These are phyloP conservation scores for Malaclemys terrapin DNA, from an alignment of 2,113 vertebrate genomes.

Conservation along the genomic window DNA sequence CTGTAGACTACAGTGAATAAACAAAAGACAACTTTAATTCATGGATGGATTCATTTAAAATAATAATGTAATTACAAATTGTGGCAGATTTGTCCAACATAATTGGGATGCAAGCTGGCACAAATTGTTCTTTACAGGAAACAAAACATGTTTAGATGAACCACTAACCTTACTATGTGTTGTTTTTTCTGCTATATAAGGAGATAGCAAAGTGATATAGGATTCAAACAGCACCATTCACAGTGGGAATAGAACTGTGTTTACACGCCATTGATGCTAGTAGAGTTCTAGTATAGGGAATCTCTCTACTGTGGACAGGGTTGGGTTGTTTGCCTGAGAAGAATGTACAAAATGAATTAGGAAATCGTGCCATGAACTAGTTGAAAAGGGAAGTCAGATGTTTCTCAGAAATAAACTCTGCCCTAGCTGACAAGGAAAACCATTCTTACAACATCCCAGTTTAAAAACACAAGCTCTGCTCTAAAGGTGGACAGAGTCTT, in stretches of 20 bases:
- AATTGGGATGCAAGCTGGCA: constrained; percentile 76
- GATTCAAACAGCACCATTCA: background rate
- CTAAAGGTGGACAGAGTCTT: accelerated
- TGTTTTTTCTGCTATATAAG: background rate
- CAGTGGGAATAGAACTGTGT: background rate
- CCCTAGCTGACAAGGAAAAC: background rate
- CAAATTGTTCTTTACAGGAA: constrained; percentile 69
- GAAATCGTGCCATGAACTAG: background rate
- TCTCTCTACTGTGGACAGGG: background rate
- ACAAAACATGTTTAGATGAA: constrained; percentile 39
- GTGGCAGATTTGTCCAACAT: constrained; percentile 77
- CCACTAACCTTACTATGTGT: background rate
- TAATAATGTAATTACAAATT: constrained; percentile 80
- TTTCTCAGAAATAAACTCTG: background rate
- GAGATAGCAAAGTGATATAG: background rate
- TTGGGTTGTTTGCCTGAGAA: background rate
- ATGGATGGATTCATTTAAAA: constrained; percentile 81
- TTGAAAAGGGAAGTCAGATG: background rate
- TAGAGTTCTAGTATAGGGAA: background rate
- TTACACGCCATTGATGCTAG: background rate
- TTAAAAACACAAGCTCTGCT: background rate
- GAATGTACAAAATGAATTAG: background rate
- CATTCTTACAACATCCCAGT: accelerated
- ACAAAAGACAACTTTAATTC: constrained; percentile 80
- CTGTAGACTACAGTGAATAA: constrained; percentile 76